These are phyloP conservation scores for Acleris laterana DNA, from an alignment of 2,888 invertebrate genomes.

Conservation along the genomic window DNA sequence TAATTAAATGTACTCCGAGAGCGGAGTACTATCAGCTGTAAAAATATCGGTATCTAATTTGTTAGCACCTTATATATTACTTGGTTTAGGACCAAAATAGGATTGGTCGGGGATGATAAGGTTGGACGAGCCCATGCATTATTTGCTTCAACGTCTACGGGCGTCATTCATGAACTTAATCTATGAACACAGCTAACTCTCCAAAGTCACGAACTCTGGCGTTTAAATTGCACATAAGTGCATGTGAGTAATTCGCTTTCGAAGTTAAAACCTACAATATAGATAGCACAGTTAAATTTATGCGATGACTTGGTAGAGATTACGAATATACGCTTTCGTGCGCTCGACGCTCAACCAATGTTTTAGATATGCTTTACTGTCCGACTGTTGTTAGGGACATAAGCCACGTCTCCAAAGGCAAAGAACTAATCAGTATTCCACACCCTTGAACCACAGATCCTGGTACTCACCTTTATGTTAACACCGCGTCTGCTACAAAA, in stretches of 20 bases:
- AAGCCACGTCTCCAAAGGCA: not conserved
- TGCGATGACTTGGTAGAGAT: conserved; percentile 14
- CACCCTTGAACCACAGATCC: not conserved
- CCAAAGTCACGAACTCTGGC: conserved; percentile 25
- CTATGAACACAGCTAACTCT: conserved; percentile 13
- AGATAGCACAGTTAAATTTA: conserved; percentile 28
- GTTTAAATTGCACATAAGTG: conserved; percentile 10
- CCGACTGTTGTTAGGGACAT: conserved; percentile 1
- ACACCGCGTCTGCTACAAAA: not conserved
- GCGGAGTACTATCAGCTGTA: too few species aligned
- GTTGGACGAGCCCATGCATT: conserved; percentile 32
- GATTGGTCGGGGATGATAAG: conserved; percentile 15
- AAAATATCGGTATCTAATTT: too few species aligned
- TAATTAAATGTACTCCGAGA: too few species aligned
- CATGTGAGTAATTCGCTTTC: conserved; percentile 5
- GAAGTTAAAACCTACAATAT: conserved; percentile 15
- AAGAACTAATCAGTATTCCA: conserved; percentile 14
- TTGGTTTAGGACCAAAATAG: conserved; percentile 11
- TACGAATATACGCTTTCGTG: conserved; percentile 1
- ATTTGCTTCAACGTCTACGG: conserved; percentile 13
- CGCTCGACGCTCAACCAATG: not conserved
- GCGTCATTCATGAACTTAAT: conserved; percentile 13
- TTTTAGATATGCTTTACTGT: conserved; percentile 1
- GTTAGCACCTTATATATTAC: too few species aligned
- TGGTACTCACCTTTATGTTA: too few species aligned